phyloP scores from a whole-genome alignment of 2,888 invertebrate species.

The Operophtera brumata region DNA sequence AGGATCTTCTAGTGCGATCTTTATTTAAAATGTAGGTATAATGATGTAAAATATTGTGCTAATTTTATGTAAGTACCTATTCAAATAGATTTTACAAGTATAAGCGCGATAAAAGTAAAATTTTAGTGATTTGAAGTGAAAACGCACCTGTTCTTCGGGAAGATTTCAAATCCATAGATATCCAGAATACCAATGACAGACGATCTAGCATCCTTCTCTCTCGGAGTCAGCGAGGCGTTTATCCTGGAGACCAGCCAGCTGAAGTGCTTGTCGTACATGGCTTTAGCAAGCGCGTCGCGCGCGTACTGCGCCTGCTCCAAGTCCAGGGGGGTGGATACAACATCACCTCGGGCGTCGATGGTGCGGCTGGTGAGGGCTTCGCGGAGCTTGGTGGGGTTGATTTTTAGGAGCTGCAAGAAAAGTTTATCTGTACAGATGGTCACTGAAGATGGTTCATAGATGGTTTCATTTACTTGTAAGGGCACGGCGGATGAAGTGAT shows the following conservation, averaged over 20 bases:
- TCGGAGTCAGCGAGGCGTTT: constrained; percentile 86
- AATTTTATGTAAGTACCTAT: no score
- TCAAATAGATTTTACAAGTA: no score
- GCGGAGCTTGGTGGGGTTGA: constrained; percentile 82
- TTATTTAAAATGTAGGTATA: no score
- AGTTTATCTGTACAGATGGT: no score
- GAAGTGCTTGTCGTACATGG: constrained; percentile 94
- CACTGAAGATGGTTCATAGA: no score
- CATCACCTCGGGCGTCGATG: constrained; percentile 91
- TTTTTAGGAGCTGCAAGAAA: constrained; percentile 85
- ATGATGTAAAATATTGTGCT: no score
- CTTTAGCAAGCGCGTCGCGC: constrained; percentile 94
- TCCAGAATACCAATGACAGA: constrained; percentile 94
- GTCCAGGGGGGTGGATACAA: constrained; percentile 89
- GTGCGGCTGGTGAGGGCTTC: constrained; percentile 91
- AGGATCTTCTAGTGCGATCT: no score
- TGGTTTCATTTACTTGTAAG: no score
- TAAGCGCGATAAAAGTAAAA: no score
- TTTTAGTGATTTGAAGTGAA: no score
- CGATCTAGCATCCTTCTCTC: constrained; percentile 77
- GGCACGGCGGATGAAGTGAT: no score
- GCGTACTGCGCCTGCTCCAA: constrained; percentile 92
- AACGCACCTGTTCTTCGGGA: constrained; percentile 90
- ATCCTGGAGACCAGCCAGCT: constrained; percentile 92
- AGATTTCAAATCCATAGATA: constrained; percentile 97